These are phyloP conservation scores for Antheraea pernyi DNA, from an alignment of 1,140 invertebrate species.

Conservation along the genomic window DNA sequence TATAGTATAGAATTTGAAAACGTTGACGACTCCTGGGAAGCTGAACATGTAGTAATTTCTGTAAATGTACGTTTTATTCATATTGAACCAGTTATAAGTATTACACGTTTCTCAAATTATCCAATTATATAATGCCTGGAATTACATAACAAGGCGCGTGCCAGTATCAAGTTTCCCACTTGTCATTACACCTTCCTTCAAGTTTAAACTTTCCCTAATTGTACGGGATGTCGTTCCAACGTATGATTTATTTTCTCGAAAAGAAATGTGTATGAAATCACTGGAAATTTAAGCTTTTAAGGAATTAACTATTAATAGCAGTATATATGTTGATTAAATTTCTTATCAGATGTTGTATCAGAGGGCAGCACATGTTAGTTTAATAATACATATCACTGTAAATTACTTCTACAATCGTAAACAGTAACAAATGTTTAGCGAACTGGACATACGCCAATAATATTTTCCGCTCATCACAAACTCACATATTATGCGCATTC, in stretches of 20 bases:
- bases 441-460: conserved; percentile 44
- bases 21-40: not conserved
- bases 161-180: not conserved
- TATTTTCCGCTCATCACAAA: conserved; percentile 32
- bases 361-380: not conserved
- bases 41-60: not conserved
- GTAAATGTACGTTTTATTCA: not conserved
- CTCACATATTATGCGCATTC: conserved; percentile 13
- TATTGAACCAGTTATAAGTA: not conserved
- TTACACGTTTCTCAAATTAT: not conserved
- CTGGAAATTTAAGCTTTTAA: too few relatives aligned
- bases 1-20: not conserved
- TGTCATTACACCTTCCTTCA: not conserved
- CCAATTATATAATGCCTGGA: not conserved
- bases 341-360: not conserved
- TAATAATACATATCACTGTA: conserved; percentile 32
- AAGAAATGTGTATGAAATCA: too few relatives aligned
- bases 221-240: too few relatives aligned
- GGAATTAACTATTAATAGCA: too few relatives aligned
- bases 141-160: not conserved
- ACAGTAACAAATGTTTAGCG: conserved; percentile 36
- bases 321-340: too few relatives aligned
- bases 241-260: too few relatives aligned
- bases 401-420: conserved; percentile 26
- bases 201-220: too few relatives aligned